A percentile compares a stretch with the other conserved stretches of the same genome.
These are phyloP conservation scores for Saccopteryx bilineata DNA, from an alignment of 2,113 vertebrate species.

Conservation along the genomic window DNA sequence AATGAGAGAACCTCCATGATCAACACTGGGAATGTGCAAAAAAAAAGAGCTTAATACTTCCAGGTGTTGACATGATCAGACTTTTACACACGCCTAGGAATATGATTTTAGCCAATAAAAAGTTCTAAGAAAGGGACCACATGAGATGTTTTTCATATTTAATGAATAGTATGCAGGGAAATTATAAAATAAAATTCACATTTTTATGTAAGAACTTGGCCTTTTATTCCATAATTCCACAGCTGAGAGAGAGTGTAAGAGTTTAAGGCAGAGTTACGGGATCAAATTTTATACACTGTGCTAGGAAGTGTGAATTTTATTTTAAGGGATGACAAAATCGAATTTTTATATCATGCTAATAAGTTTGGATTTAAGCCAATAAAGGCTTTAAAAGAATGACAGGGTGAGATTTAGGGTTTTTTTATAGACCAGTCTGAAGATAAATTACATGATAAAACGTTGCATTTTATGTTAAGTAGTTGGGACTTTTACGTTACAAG, in stretches of 20 bases:
- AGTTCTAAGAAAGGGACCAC: conserved; percentile 9
- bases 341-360: conserved; percentile 59
- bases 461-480: conserved; percentile 37
- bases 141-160: not conserved
- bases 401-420: not conserved
- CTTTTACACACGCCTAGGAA: conserved; percentile 22
- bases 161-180: not conserved
- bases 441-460: not conserved
- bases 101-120: conserved; percentile 45
- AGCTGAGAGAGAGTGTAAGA: not conserved
- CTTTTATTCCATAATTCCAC: not conserved
- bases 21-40: not conserved
- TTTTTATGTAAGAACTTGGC: conserved; percentile 26
- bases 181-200: conserved; percentile 61
- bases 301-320: conserved; percentile 69
- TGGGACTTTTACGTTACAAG: conserved; percentile 27
- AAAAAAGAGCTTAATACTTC: conserved; percentile 32
- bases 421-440: conserved; percentile 40
- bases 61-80: not conserved
- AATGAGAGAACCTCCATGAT: not conserved
- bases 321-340: conserved; percentile 63
- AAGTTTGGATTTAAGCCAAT: conserved; percentile 41
- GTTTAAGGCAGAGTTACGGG: not conserved
- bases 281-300: conserved; percentile 42
- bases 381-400: not conserved